Conservation (phyloP, 2,888 invertebrate genomes). For the Euplexia lucipara region DNA sequence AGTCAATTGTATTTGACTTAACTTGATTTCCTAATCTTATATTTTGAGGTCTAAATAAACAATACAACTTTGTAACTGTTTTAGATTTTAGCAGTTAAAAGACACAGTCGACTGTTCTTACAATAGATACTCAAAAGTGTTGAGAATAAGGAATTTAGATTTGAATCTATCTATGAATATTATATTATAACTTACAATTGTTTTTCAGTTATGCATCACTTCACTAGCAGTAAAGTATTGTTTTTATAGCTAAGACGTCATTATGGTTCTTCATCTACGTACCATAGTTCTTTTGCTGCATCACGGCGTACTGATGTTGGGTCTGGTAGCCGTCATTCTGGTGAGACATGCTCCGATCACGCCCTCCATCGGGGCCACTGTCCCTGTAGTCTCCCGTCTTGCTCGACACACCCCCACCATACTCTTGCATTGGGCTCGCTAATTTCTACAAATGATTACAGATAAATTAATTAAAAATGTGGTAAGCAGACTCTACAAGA, state of each 20-base stretch:
- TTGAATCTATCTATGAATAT: not conserved
- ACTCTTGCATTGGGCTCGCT: conserved; percentile 88
- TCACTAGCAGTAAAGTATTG: not conserved
- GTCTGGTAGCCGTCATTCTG: conserved; percentile 72
- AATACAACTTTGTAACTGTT: not conserved
- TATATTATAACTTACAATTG: not conserved
- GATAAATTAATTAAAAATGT: not conserved
- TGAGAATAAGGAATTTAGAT: not conserved
- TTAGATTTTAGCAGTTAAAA: no score
- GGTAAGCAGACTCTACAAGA: no score
- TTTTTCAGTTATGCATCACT: not conserved
- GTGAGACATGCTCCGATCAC: conserved; percentile 73
- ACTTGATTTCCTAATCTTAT: no score
- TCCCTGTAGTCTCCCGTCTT: conserved; percentile 83
- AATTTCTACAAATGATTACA: conserved; percentile 67
- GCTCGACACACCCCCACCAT: conserved; percentile 83
- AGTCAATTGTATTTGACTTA: not conserved
- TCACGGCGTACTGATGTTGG: conserved; percentile 77
- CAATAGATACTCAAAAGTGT: not conserved
- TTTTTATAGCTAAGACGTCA: not conserved
- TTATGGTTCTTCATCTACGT: conserved; percentile 15
- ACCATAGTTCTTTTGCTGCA: conserved; percentile 84
- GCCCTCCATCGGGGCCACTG: conserved; percentile 68
- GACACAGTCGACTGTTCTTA: not conserved
- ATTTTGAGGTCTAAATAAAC: not conserved